Conservation (phyloP, 2,797 vertebrate genomes). For the Sphaeramia orbicularis region DNA sequence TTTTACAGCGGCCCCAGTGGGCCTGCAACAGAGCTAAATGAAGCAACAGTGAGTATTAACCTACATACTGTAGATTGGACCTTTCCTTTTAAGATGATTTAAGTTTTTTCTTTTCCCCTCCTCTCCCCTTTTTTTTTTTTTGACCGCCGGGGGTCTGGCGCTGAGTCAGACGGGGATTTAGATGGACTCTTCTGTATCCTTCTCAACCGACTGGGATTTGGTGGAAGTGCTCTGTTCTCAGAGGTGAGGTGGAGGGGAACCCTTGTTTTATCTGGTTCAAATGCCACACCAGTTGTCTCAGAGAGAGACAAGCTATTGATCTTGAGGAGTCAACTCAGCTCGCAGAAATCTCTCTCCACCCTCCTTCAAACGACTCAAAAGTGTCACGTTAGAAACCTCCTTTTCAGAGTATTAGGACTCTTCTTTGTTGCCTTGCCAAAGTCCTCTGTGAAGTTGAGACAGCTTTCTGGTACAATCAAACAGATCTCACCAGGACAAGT, state of each 20-base stretch:
- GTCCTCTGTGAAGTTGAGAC: constrained; percentile 65
- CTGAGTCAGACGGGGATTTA: constrained; percentile 75
- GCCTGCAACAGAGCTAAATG: constrained; percentile 73
- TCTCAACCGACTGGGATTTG: constrained; percentile 82
- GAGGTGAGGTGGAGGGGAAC: constrained; percentile 85
- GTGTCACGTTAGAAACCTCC: constrained; percentile 83
- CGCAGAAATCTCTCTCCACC: constrained; percentile 79
- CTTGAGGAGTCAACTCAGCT: constrained; percentile 82
- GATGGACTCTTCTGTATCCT: constrained; percentile 84
- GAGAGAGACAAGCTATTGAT: constrained; percentile 87
- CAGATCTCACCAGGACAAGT: constrained; percentile 45
- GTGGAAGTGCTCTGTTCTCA: constrained; percentile 76
- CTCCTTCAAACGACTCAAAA: constrained; percentile 80
- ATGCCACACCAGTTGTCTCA: constrained; percentile 86
- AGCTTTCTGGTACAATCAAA: constrained; percentile 60
- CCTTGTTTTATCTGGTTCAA: constrained; percentile 88
- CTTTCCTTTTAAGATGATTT: constrained; percentile 76
- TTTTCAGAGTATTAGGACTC: constrained; percentile 76
- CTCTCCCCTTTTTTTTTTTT: constrained; percentile 42
- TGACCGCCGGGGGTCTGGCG: constrained; percentile 72
- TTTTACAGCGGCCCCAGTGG: constrained; percentile 73
- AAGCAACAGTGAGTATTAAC: constrained; percentile 81
- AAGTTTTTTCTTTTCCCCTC: constrained; percentile 44
- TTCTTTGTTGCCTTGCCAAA: constrained; percentile 66
- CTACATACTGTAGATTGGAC: constrained; percentile 73